Conservation (phyloP, 2,888 invertebrate genomes). For the Phaedon cochleariae region DNA sequence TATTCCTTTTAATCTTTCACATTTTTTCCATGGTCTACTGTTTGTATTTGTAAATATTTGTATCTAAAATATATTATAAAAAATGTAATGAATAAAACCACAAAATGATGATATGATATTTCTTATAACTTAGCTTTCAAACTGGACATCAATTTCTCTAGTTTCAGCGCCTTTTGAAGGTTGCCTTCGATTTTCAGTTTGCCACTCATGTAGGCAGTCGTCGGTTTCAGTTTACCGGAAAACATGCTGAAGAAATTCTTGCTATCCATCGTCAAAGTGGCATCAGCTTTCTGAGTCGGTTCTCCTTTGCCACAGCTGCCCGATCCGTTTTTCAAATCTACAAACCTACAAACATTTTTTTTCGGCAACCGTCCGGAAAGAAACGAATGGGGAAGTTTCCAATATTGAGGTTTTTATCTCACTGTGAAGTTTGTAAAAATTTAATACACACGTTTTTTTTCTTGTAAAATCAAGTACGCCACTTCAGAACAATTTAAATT, state of each 20-base stretch:
- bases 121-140: constrained; percentile 71
- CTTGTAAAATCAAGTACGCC: no score
- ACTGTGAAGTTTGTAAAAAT: no score
- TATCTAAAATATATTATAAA: neutral
- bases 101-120: neutral
- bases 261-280: constrained; percentile 84
- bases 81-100: neutral
- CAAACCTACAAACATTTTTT: constrained; percentile 66
- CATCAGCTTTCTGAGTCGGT: constrained; percentile 76
- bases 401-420: no score
- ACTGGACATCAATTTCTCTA: constrained; percentile 88
- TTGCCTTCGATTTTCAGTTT: constrained; percentile 94
- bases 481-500: no score
- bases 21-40: no score
- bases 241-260: constrained; percentile 84
- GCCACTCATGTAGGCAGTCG: constrained; percentile 95
- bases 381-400: no score
- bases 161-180: constrained; percentile 91
- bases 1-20: no score
- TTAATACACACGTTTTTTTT: no score
- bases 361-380: no score
- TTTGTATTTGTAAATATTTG: no score
- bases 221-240: constrained; percentile 87
- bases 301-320: constrained; percentile 84
- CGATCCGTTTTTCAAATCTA: constrained; percentile 88